These are phyloP conservation scores for Ibidorhyncha struthersii DNA, from an alignment of 2,113 vertebrate species.

Conservation along the genomic window DNA sequence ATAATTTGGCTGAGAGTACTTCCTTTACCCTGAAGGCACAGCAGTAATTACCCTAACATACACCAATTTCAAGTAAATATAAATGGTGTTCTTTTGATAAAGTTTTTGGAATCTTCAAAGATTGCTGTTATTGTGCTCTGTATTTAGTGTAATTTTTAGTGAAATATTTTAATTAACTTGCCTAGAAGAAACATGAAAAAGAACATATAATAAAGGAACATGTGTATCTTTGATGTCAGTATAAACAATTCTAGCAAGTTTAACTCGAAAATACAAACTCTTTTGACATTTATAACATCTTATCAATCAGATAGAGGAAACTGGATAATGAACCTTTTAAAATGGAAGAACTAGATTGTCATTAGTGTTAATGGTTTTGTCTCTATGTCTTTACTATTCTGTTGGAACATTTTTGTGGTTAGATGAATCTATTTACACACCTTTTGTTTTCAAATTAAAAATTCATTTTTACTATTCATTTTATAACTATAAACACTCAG, in stretches of 20 bases:
- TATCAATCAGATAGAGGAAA: slow-evolving; percentile 58
- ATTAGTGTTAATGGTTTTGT: slow-evolving; percentile 38
- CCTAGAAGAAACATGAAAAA: slow-evolving; percentile 58
- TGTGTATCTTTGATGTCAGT: slow-evolving; percentile 61
- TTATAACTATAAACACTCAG: not conserved
- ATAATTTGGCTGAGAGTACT: slow-evolving; percentile 60
- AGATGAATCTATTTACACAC: not conserved
- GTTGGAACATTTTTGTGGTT: slow-evolving; percentile 23
- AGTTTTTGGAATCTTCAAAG: slow-evolving; percentile 65
- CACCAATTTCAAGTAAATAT: slow-evolving; percentile 61
- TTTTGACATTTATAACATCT: slow-evolving; percentile 57
- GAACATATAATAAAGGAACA: slow-evolving; percentile 53
- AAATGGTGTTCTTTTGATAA: slow-evolving; percentile 69
- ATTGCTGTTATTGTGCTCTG: slow-evolving; percentile 59
- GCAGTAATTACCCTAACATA: slow-evolving; percentile 70
- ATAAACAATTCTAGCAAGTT: slow-evolving; percentile 59
- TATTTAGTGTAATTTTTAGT: slow-evolving; percentile 51
- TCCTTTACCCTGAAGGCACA: slow-evolving; percentile 67
- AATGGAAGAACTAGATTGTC: not conserved
- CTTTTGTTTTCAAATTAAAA: slow-evolving; percentile 14
- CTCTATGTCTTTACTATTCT: not conserved
- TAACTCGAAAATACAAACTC: slow-evolving; percentile 62
- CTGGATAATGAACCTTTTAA: slow-evolving; percentile 27
- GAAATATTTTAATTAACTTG: slow-evolving; percentile 70
- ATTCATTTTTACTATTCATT: not conserved